Conservation (phyloP, 2,797 vertebrate genomes). For the Chaetodon trifasciatus region DNA sequence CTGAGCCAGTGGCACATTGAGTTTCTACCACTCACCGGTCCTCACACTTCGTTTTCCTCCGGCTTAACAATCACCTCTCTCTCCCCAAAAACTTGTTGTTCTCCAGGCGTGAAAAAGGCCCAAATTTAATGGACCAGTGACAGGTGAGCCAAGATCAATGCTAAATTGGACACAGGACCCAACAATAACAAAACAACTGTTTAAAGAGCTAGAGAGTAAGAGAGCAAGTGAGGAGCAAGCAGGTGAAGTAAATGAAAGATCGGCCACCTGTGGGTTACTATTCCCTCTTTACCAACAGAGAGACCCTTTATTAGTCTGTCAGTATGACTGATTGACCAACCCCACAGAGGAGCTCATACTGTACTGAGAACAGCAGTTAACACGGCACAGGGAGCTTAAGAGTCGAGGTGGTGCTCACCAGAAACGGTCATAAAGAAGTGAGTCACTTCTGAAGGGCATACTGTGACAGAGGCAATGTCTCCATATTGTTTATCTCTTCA, state of each 20-base stretch:
- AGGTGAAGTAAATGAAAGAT: constrained; percentile 47
- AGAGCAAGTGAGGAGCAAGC: constrained; percentile 5
- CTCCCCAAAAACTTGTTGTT: constrained; percentile 6
- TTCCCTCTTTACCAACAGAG: constrained; percentile 55
- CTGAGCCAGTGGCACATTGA: constrained; percentile 29
- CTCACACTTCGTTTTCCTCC: constrained; percentile 30
- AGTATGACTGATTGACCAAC: constrained; percentile 66
- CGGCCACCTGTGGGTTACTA: constrained; percentile 55
- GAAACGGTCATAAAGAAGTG: constrained; percentile 39
- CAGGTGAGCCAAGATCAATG: constrained; percentile 28
- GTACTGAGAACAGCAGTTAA: constrained; percentile 25
- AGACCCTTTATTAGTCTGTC: constrained; percentile 70
- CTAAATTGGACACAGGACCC: constrained; percentile 44
- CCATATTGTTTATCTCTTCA: constrained; percentile 34
- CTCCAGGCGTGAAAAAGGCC: constrained; percentile 15
- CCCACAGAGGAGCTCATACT: constrained; percentile 37
- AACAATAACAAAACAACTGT: constrained; percentile 35
- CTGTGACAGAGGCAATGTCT: constrained; percentile 29
- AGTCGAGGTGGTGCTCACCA: constrained; percentile 24
- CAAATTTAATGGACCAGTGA: constrained; percentile 29
- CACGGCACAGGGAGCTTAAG: neutral
- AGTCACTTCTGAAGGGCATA: constrained; percentile 37
- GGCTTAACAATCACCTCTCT: constrained; percentile 16
- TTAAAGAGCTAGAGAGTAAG: constrained; percentile 28
- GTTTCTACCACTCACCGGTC: constrained; percentile 31